A percentile compares a stretch with the other conserved stretches of the same genome.
Evolutionary conservation across 2,797 vertebrate species (phyloP).

Genomic region (Tolypeutes matacus): DNA sequence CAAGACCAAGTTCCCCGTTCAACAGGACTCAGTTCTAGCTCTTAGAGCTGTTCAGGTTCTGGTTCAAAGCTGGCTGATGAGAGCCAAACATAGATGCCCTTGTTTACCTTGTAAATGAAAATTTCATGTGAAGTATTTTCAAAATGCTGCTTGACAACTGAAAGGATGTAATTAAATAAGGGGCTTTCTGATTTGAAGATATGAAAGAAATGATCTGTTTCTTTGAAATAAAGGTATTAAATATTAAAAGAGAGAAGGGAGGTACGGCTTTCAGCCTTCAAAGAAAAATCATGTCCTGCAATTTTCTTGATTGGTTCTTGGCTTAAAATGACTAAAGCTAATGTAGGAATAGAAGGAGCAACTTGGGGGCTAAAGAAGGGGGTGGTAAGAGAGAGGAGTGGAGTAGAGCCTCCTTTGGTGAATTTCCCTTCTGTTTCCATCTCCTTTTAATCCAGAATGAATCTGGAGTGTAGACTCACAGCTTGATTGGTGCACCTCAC

Average conservation of each 20-base stretch:
- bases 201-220: constrained; percentile 58
- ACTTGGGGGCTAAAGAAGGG: neutral
- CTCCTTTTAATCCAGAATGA: neutral
- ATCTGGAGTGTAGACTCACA: neutral
- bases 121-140: constrained; percentile 58
- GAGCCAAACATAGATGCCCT: constrained; percentile 48
- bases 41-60: constrained; percentile 18
- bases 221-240: constrained; percentile 73
- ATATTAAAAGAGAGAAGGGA: constrained; percentile 25
- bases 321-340: constrained; percentile 36
- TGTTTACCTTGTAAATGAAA: constrained; percentile 65
- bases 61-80: constrained; percentile 3
- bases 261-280: constrained; percentile 67
- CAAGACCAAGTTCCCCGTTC: constrained; percentile 69
- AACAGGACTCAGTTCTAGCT: neutral
- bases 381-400: neutral
- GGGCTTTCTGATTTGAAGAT: constrained; percentile 76
- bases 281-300: constrained; percentile 66
- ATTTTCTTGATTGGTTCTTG: constrained; percentile 57
- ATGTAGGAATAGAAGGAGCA: neutral
- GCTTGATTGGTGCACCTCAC: neutral
- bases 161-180: constrained; percentile 74
- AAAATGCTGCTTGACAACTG: constrained; percentile 60
- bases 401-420: neutral
- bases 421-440: neutral